Base-by-base conservation (phyloP, 2,888 invertebrate species). In the Pediacus dermestoides region DNA sequence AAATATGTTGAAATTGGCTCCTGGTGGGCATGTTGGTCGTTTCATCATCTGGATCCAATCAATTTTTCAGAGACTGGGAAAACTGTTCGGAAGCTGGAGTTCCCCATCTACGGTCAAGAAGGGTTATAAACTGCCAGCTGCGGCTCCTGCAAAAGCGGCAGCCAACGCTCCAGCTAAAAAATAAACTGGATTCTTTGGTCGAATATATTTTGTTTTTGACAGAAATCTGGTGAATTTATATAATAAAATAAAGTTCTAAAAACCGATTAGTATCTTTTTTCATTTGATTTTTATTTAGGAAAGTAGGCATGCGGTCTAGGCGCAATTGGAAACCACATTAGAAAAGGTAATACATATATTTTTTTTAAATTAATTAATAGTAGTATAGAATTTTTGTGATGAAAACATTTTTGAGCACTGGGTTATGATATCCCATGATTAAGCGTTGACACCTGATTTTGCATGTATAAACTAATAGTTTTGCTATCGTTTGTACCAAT, bases 41-140 rank as follows among this genome's bases (percentile, higher is more conserved):
- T 96, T 99, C 70, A 81, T 94, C 68, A 94, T 99, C 72, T 99
- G 99, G 99, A 99, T 99, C 7, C 89, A 97, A 71, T 88, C 91
- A 2, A 97, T 99, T 0, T 97, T 99, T 71, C 81, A 86, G 59
- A 81, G 87, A 62, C 77, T 99, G 43, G 95, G 99, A 65, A 78
- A 82, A 59, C 74, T 99, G 50, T 99, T 94, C 71, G 99, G 99
- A 43, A 94, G 93, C 40, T 96, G 92, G 92, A 87, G 84, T 68
- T 80, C 78, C 2, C 74, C 81, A 13, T 88, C 92, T 0, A 76
- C 76, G 56, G 75, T 81, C 53, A 92, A 92, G 79, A 86, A 82
- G 70, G 82, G 77, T 58, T 96, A 91, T 78, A 95, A 93, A 70
- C 76, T 99, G 52, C 97, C 97, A 2, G n/a, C n/a, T n/a, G n/a